phyloP scores from a whole-genome alignment of 2,113 vertebrate species.

The Aplodontia rufa region DNA sequence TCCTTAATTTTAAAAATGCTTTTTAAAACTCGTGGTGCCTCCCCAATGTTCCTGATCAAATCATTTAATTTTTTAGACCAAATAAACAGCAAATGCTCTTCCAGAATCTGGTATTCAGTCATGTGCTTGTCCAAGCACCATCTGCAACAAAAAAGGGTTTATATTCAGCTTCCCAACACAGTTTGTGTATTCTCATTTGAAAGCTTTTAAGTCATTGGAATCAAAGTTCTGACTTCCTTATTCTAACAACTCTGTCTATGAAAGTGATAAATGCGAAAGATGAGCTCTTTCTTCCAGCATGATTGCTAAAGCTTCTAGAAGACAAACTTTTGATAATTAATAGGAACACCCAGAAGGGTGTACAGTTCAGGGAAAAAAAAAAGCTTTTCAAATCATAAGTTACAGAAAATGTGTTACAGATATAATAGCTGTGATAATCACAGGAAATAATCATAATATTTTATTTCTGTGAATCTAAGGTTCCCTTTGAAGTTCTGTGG shows the following conservation, averaged over 20 bases:
- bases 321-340: conserved; percentile 16
- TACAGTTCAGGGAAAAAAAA: conserved; percentile 21
- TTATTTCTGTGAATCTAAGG: neutral
- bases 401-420: neutral
- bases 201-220: neutral
- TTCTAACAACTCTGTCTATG: conserved; percentile 13
- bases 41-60: neutral
- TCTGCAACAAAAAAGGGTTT: neutral
- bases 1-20: neutral
- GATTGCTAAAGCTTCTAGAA: neutral
- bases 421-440: neutral
- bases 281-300: neutral
- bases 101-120: neutral
- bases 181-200: neutral
- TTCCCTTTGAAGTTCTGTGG: conserved; percentile 22
- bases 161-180: neutral
- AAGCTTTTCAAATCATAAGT: conserved; percentile 10
- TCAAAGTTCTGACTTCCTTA: conserved; percentile 30
- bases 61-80: neutral
- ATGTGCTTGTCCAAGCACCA: neutral
- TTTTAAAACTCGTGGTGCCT: neutral
- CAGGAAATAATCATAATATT: neutral
- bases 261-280: conserved; percentile 24
- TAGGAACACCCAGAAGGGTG: neutral
- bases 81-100: conserved; percentile 26